These are phyloP conservation scores for Alosa sapidissima DNA, from an alignment of 2,797 vertebrate genomes.

Conservation along the genomic window DNA sequence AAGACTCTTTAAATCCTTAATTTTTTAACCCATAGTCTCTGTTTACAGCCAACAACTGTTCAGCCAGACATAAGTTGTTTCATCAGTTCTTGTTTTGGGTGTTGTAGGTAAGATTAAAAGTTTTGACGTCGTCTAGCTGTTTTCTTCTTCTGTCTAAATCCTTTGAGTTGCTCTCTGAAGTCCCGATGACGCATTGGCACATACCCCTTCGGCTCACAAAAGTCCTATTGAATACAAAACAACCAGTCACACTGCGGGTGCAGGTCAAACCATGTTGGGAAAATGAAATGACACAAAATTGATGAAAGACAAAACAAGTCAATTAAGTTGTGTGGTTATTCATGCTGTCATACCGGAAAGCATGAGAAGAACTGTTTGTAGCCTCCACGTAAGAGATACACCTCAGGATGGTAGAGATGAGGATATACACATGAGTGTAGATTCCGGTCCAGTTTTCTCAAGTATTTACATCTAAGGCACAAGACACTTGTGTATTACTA, in stretches of 20 bases:
- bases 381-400: conserved; percentile 59
- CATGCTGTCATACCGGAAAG: conserved; percentile 50
- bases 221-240: conserved; percentile 42
- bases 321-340: neutral
- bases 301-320: neutral
- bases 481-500: neutral
- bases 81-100: neutral
- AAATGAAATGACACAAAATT: neutral
- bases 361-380: conserved; percentile 57
- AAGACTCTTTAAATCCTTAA: no score
- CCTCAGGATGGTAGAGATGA: conserved; percentile 57
- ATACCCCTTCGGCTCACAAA: conserved; percentile 63
- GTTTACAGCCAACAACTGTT: neutral
- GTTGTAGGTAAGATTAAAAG: conserved; percentile 38
- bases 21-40: no score
- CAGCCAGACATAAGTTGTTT: neutral
- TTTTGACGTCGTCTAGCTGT: conserved; percentile 18
- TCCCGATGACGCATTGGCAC: conserved; percentile 61
- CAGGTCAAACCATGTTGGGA: neutral
- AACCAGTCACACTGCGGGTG: neutral
- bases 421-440: conserved; percentile 46
- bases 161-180: conserved; percentile 55
- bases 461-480: conserved; percentile 45
- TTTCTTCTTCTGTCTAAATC: conserved; percentile 50
- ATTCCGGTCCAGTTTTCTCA: conserved; percentile 48